Base-by-base conservation (phyloP, 2,113 vertebrate species). In the Sturnus vulgaris region DNA sequence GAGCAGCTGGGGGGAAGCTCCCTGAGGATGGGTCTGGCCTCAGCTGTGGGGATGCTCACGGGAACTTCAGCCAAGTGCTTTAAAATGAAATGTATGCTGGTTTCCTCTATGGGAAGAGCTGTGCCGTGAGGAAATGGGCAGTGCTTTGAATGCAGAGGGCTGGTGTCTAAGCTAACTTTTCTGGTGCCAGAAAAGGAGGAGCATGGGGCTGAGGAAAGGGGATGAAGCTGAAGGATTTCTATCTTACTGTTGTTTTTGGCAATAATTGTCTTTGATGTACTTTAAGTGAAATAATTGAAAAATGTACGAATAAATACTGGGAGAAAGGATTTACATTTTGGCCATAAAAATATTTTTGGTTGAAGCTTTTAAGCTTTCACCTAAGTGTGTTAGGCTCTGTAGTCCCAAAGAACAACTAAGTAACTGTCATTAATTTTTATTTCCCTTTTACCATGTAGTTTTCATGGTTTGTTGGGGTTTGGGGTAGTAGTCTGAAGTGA, bases 211-310 rank as follows among this genome's bases (percentile, higher is more conserved):
- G 57, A 92, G 63, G 70, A 71, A 70, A 52, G 35, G 60, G 46
- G 71, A 71, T 12, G 75, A 71, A 80, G 89, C 82, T 88, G 86
- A 85, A 92, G 37, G 76, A 37, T 93, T 75, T 90, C 33, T 46
- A 22, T 30, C 52, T 86, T 75, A 14, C 65, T 37, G 10, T 90
- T 93, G 91, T 85, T 90, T 82, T 82, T 0, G 1, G 30, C 53
- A 63, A n/a, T 84, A 82, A 75, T n/a, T 88, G 82, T 78, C 42
- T 88, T 92, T 68, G 75, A 90, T 85, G 75, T 71, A 27, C 37
- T 75, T 50, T 9, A 71, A 72, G 39, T 76, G 44, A 95, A 92
- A 60, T 71, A 7, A 50, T 24, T 79, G 30, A 85, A 63, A 82
- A 82, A 68, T 64, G 13, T 55, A 66, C 85, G 57, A 79, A 55